A percentile compares a stretch with the other conserved stretches of the same genome.
These are phyloP conservation scores for Oryzias woworae DNA, from an alignment of 2,113 vertebrate genomes.

Conservation along the genomic window DNA sequence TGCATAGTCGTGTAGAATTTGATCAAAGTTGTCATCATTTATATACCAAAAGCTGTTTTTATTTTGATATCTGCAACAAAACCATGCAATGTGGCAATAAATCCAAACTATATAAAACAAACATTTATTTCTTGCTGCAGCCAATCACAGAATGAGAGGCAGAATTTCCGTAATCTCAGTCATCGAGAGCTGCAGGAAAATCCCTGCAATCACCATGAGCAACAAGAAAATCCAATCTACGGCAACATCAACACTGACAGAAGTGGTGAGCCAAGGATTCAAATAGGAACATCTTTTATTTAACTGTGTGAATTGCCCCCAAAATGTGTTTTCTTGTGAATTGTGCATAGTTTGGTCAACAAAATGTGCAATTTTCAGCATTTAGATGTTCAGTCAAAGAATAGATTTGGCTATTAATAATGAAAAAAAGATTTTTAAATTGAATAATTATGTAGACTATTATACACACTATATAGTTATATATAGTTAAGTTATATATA, in stretches of 20 bases:
- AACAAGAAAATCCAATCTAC: conserved; percentile 77
- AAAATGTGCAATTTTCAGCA: too few species aligned
- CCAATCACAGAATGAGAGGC: conserved; percentile 39
- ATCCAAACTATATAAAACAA: neutral
- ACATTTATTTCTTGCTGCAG: conserved; percentile 20
- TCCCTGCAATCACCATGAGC: conserved; percentile 23
- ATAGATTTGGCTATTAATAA: too few species aligned
- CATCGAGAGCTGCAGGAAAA: conserved; percentile 33
- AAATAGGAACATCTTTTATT: neutral
- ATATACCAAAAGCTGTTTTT: neutral
- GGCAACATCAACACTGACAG: conserved; percentile 71
- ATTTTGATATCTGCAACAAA: too few species aligned
- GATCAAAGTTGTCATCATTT: neutral
- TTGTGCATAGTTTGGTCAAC: too few species aligned
- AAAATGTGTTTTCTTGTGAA: too few species aligned
- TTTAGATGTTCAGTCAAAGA: too few species aligned
- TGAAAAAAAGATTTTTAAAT: too few species aligned
- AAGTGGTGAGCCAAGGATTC: conserved; percentile 38
- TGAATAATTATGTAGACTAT: too few species aligned
- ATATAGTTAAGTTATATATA: too few species aligned
- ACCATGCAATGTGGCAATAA: neutral
- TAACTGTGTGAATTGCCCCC: too few species aligned
- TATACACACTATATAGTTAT: too few species aligned
- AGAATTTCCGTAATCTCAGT: conserved; percentile 40
- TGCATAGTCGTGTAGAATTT: neutral